Base-by-base conservation (phyloP, 1,140 invertebrate species). In the Euwallacea similis region DNA sequence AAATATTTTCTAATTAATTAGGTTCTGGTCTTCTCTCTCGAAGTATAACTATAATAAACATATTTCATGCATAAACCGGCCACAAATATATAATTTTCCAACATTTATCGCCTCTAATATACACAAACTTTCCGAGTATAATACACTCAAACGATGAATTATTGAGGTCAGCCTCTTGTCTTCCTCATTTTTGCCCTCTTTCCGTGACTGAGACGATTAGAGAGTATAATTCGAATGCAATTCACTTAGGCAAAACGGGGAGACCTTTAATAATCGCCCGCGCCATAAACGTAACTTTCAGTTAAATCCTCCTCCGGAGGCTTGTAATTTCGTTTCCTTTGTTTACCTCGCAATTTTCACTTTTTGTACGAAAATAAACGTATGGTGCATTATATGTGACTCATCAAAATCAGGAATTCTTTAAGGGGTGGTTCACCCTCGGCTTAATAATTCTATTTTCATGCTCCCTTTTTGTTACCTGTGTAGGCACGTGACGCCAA, bases 191-290 rank as follows among this genome's bases (percentile, higher is more conserved):
- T 33, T 33, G 21, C 21, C 21, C 50, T 62, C 56, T 55, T 69
- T 68, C 47, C 66, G 67, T 69, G 67, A 70, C 72, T 60, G 13
- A 69, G 60, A 44, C 73, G 72, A 74, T 74, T 72, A 74, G 46
- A 71, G 61, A 72, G 61, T 64, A 72, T 74, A 74, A 74, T 71
- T 74, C 61, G 69, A 74, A 74, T 72, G 73, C 55, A 74, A 74
- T 74, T 71, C 66, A 74, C 73, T 74, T 74, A 72, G 66, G 43
- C 63, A 70, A 60, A 67, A 68, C 62, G 50, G 54, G 55, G 71
- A 65, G 64, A 64, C 73, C 65, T 64, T 65, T 69, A 69, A 74
- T 74, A 74, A 66, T 72, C 67, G 21, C 47, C 33, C 47, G 8
- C 13, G 56, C 63, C 58, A 61, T 74, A 72, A 74, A 65, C 73